Conservation (phyloP, 2,888 invertebrate species). For the Ophion slaviceki region DNA sequence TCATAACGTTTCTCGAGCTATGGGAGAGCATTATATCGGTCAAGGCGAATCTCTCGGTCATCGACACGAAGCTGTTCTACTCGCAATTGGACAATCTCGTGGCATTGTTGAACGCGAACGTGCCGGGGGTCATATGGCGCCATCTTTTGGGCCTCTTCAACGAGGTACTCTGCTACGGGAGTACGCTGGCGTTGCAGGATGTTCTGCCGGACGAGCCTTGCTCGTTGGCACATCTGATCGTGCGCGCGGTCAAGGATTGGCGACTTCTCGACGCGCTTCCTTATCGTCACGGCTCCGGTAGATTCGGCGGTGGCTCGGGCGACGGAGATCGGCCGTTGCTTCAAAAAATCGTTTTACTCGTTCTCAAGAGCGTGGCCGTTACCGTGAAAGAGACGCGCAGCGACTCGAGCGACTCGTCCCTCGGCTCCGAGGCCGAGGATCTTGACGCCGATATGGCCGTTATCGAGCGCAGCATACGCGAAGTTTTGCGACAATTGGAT, state of each 20-base stretch:
- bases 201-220: conserved; percentile 95
- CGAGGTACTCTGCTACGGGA: conserved; percentile 96
- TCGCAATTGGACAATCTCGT: conserved; percentile 93
- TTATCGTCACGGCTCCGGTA: conserved; percentile 84
- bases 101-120: conserved; percentile 87
- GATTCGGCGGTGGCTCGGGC: conserved; percentile 84
- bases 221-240: conserved; percentile 92
- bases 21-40: conserved; percentile 97
- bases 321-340: conserved; percentile 87
- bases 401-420: conserved; percentile 93
- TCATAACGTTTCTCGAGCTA: conserved; percentile 91
- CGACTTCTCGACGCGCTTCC: conserved; percentile 87
- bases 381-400: conserved; percentile 95
- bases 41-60: conserved; percentile 94
- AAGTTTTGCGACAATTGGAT: conserved; percentile 92
- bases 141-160: conserved; percentile 94
- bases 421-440: conserved; percentile 93
- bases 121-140: conserved; percentile 94
- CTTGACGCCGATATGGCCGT: conserved; percentile 95
- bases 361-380: conserved; percentile 94
- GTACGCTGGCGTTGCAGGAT: conserved; percentile 94
- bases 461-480: conserved; percentile 93
- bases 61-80: conserved; percentile 95
- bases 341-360: conserved; percentile 94
- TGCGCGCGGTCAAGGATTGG: conserved; percentile 93